A percentile compares a stretch with the other conserved stretches of the same genome.
Evolutionary conservation across 2,797 vertebrate genomes (phyloP).

Genomic region (Caiman crocodilus): DNA sequence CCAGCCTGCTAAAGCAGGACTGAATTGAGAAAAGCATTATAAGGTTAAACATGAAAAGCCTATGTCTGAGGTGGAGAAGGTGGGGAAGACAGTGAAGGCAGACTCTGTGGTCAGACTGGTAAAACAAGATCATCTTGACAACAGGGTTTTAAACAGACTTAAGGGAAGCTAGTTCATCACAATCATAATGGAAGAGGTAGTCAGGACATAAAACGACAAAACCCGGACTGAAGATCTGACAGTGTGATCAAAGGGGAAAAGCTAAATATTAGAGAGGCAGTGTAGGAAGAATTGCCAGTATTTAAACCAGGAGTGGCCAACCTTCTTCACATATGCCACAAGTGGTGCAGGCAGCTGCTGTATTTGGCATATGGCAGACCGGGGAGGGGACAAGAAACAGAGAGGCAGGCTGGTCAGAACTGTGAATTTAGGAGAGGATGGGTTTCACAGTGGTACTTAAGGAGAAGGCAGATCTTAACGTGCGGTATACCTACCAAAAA

Average conservation of each 20-base stretch:
- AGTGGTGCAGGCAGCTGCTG: too few species aligned
- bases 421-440: too few species aligned
- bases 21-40: not conserved
- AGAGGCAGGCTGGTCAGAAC: too few species aligned
- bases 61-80: not conserved
- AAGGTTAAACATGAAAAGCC: not conserved
- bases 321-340: too few species aligned
- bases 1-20: not conserved
- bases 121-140: not conserved
- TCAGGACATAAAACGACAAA: not conserved
- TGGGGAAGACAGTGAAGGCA: accelerated
- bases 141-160: not conserved
- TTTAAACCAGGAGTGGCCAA: not conserved
- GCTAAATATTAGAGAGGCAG: not conserved
- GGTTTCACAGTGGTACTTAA: too few species aligned
- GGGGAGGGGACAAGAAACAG: too few species aligned
- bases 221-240: not conserved
- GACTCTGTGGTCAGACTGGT: not conserved
- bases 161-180: not conserved
- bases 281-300: not conserved
- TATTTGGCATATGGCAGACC: too few species aligned
- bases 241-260: not conserved
- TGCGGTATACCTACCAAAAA: too few species aligned
- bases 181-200: not conserved
- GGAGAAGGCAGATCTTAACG: too few species aligned